These are phyloP conservation scores for Heliconius cydno DNA, from an alignment of 2,888 invertebrate species.

Conservation along the genomic window DNA sequence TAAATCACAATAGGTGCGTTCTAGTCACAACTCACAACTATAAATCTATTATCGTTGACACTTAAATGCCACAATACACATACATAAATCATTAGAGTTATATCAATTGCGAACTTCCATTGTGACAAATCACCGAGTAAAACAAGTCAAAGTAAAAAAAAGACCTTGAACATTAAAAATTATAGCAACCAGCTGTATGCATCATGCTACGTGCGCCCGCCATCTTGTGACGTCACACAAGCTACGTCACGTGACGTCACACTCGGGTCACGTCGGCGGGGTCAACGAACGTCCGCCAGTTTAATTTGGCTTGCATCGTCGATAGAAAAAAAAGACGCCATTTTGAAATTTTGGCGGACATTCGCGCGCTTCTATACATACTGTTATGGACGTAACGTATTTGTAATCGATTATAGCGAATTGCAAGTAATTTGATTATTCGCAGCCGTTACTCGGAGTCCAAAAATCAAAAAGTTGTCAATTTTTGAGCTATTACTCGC, in stretches of 20 bases:
- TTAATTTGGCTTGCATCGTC: conserved; percentile 74
- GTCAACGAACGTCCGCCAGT: conserved; percentile 79
- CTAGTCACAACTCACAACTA: not conserved
- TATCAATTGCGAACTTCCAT: conserved; percentile 34
- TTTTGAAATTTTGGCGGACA: conserved; percentile 58
- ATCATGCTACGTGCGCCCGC: conserved; percentile 57
- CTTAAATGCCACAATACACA: not conserved
- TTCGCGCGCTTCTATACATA: conserved; percentile 47
- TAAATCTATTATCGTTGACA: conserved; percentile 7
- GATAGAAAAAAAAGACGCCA: conserved; percentile 64
- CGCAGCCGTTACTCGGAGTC: conserved; percentile 36
- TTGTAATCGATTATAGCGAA: conserved; percentile 39
- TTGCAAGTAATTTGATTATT: conserved; percentile 40
- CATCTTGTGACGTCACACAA: conserved; percentile 65
- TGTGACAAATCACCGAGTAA: conserved; percentile 46
- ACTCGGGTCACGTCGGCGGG: conserved; percentile 59
- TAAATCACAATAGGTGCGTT: not conserved
- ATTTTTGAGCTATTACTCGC: conserved; percentile 37
- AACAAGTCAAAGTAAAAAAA: conserved; percentile 50
- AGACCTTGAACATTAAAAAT: conserved; percentile 55
- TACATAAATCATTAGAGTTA: conserved; percentile 26
- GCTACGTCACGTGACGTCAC: conserved; percentile 67
- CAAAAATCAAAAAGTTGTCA: conserved; percentile 27
- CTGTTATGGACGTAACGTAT: conserved; percentile 31
- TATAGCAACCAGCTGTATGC: conserved; percentile 53